Evolutionary conservation across 2,113 vertebrate species (phyloP).

Genomic region (Scomber colias): DNA sequence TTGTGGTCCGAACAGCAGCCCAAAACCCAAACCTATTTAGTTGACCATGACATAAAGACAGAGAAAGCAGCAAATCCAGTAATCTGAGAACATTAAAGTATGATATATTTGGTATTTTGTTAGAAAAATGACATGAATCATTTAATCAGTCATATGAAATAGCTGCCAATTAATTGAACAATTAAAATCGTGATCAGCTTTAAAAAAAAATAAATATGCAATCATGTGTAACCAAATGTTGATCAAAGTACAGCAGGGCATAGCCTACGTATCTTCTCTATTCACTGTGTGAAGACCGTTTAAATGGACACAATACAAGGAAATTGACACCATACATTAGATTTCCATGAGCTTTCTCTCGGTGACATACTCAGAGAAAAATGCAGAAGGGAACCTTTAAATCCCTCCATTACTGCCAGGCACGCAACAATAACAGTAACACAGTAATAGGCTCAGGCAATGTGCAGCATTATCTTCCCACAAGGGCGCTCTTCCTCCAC

Average conservation of each 20-base stretch:
- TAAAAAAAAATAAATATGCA: no score
- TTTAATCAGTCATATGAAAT: no score
- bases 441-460: neutral
- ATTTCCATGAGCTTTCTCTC: neutral
- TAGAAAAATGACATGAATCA: no score
- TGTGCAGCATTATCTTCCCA: conserved; percentile 33
- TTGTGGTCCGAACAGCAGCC: no score
- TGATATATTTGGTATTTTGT: neutral
- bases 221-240: no score
- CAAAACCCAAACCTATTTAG: neutral
- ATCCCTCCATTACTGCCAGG: neutral
- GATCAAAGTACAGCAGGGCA: neutral
- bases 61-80: neutral
- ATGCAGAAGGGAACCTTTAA: neutral
- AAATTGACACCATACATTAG: no score
- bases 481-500: conserved; percentile 45
- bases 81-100: neutral
- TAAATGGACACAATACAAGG: no score
- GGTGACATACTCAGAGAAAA: neutral
- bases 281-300: no score
- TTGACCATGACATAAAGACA: neutral
- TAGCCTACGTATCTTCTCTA: no score
- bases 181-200: no score
- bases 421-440: neutral
- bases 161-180: no score